phyloP scores from a whole-genome alignment of 2,797 vertebrate genomes.

The Neosalanx taihuensis region DNA sequence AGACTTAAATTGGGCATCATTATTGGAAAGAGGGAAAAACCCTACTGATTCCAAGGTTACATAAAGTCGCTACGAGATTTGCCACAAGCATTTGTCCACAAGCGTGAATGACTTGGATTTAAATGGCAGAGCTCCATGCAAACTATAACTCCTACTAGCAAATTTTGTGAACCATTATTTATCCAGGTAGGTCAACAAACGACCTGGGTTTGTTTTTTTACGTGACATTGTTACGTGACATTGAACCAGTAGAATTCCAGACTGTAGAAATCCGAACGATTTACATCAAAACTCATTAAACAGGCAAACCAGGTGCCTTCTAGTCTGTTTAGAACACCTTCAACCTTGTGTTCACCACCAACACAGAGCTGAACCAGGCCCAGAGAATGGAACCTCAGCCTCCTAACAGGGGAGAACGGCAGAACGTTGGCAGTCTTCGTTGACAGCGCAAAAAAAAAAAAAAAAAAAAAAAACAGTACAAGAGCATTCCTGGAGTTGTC shows the following conservation, averaged over 20 bases:
- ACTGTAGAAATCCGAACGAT: too few relatives aligned
- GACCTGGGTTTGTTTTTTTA: too few relatives aligned
- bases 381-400: constrained; percentile 41
- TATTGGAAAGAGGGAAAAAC: background rate
- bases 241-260: too few relatives aligned
- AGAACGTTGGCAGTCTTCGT: constrained; percentile 42
- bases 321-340: constrained; percentile 39
- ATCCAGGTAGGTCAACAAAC: too few relatives aligned
- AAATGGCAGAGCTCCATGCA: too few relatives aligned
- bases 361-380: constrained; percentile 42
- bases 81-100: too few relatives aligned
- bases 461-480: constrained; percentile 24
- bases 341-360: constrained; percentile 27
- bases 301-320: constrained; percentile 21
- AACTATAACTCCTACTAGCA: too few relatives aligned
- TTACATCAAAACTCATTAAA: too few relatives aligned
- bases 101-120: too few relatives aligned
- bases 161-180: too few relatives aligned
- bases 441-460: constrained; percentile 25
- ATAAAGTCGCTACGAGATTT: background rate
- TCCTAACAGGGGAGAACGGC: constrained; percentile 31
- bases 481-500: constrained; percentile 23
- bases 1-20: background rate
- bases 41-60: background rate
- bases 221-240: too few relatives aligned